Evolutionary conservation across 2,797 vertebrate species (phyloP).

Genomic region (Eremophila alpestris): DNA sequence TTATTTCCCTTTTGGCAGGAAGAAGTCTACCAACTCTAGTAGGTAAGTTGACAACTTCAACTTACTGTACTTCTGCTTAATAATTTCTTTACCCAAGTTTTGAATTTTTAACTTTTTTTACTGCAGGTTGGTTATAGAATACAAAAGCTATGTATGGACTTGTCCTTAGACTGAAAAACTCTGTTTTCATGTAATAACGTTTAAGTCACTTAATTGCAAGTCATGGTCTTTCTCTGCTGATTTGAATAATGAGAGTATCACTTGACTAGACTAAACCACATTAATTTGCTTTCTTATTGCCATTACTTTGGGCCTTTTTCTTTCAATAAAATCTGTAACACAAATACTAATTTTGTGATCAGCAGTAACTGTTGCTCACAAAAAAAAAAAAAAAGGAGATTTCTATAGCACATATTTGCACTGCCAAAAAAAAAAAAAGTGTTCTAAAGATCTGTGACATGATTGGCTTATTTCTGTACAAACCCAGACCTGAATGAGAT

Average conservation of each 20-base stretch:
- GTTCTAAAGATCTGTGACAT: not conserved
- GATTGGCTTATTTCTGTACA: not conserved
- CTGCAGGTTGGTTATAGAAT: not conserved
- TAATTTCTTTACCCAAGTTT: not conserved
- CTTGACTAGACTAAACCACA: not conserved
- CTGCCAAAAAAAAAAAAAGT: not conserved
- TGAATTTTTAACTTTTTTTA: not conserved
- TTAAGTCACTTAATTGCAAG: not conserved
- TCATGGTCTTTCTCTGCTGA: not conserved
- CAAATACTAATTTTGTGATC: not conserved
- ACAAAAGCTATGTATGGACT: not conserved
- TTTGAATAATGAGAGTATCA: not conserved
- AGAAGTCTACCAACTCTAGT: fast-evolving
- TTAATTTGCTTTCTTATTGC: not conserved
- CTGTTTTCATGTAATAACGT: not conserved
- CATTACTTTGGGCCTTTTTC: not conserved
- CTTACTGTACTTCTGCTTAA: not conserved
- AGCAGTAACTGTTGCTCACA: not conserved
- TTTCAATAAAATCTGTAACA: not conserved
- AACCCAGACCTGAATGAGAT: not conserved
- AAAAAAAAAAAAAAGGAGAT: not conserved
- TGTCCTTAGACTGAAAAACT: not conserved
- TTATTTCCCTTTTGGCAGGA: not conserved
- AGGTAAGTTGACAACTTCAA: not conserved
- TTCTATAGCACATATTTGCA: not conserved